Percentiles rank a stretch among this genome's conserved stretches.
Conservation (phyloP, 2,797 vertebrate species). For the Gymnopithys bicolor region DNA sequence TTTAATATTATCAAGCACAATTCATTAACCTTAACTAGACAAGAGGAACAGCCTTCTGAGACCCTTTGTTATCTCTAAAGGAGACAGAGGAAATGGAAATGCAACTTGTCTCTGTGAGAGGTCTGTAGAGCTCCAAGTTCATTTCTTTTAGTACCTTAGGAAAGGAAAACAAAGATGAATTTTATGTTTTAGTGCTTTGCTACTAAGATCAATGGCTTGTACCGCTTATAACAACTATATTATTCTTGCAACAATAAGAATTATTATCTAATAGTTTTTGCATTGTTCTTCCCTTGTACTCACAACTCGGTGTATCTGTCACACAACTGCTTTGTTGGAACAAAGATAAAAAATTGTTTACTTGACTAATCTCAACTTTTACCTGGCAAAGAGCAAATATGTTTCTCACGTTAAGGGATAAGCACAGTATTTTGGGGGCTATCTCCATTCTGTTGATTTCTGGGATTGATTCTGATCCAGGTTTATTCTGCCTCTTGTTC, state of each 20-base stretch:
- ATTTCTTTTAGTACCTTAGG: conserved; percentile 30
- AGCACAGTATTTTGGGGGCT: neutral
- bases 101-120: neutral
- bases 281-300: neutral
- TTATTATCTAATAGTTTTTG: neutral
- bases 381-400: neutral
- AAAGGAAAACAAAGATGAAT: conserved; percentile 41
- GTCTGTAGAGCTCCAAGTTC: neutral
- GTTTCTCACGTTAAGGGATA: neutral
- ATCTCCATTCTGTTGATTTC: neutral
- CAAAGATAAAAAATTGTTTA: neutral
- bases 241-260: conserved; percentile 42
- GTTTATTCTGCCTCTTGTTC: neutral
- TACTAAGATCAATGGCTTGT: conserved; percentile 38
- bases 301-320: neutral
- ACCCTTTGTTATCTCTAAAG: conserved; percentile 48
- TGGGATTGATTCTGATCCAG: neutral
- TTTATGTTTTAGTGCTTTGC: conserved; percentile 17
- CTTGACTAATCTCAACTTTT: conserved; percentile 1
- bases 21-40: conserved; percentile 64
- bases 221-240: neutral
- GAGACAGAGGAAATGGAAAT: conserved; percentile 25
- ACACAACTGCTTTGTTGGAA: neutral
- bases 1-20: conserved; percentile 60
- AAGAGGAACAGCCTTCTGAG: conserved; percentile 48